Conservation (phyloP, 2,888 invertebrate species). For the Ischnus inquisitorius region DNA sequence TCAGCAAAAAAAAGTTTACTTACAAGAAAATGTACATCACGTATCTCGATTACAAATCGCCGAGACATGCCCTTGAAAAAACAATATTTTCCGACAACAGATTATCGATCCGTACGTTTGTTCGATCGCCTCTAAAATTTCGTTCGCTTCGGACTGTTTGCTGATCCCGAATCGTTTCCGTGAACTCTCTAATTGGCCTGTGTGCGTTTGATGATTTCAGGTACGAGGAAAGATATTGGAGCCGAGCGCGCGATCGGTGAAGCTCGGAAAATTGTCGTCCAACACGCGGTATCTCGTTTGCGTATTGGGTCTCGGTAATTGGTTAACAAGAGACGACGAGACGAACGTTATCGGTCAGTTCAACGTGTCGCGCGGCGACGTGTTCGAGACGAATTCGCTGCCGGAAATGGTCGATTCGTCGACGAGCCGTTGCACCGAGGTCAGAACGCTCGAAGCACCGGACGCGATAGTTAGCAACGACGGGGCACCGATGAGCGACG, state of each 20-base stretch:
- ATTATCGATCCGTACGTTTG: too few relatives aligned
- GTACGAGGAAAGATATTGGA: constrained; percentile 92
- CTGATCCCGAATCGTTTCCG: too few relatives aligned
- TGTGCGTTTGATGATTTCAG: constrained; percentile 85
- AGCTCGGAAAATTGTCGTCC: constrained; percentile 91
- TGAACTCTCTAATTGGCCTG: not conserved
- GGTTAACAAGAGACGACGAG: constrained; percentile 86
- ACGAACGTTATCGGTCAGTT: constrained; percentile 77
- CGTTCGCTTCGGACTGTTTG: not conserved
- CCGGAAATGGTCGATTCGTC: constrained; percentile 90
- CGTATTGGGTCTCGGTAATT: constrained; percentile 94
- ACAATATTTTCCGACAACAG: too few relatives aligned
- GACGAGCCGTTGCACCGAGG: constrained; percentile 92
- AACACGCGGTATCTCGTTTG: constrained; percentile 95
- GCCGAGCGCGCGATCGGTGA: constrained; percentile 90
- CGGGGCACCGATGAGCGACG: constrained; percentile 85
- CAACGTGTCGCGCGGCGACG: constrained; percentile 80
- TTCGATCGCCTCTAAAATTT: not conserved
- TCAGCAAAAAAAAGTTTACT: too few relatives aligned
- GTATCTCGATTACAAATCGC: too few relatives aligned
- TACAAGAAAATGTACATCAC: too few relatives aligned
- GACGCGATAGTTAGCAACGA: constrained; percentile 85
- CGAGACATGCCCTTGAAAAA: too few relatives aligned
- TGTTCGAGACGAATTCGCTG: constrained; percentile 87
- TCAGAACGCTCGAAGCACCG: constrained; percentile 91